Evolutionary conservation across 2,888 invertebrate genomes (phyloP).

Genomic region (Scaptomyza tumidula): DNA sequence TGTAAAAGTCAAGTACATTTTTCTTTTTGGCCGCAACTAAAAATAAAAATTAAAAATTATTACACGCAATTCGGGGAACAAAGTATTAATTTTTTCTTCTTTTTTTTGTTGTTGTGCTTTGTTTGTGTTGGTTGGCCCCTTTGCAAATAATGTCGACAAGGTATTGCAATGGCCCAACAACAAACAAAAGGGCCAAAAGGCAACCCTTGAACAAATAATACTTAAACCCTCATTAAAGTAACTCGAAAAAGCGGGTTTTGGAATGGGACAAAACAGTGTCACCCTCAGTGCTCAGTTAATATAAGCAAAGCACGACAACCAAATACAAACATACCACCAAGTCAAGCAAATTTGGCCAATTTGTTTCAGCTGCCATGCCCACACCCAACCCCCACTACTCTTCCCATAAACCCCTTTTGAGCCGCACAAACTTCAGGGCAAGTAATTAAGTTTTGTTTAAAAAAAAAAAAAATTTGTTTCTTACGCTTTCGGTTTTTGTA

Average conservation of each 20-base stretch:
- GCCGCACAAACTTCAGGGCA: conserved; percentile 34
- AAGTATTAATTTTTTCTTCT: conserved; percentile 30
- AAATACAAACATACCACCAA: conserved; percentile 58
- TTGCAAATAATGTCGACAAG: conserved; percentile 62
- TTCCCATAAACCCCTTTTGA: no score
- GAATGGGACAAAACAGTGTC: conserved; percentile 55
- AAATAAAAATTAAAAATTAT: conserved; percentile 79
- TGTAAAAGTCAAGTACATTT: conserved; percentile 25
- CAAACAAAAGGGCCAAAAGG: conserved; percentile 71
- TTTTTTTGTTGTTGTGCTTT: no score
- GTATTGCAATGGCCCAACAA: conserved; percentile 53
- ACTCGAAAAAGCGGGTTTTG: conserved; percentile 35
- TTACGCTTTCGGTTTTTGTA: conserved; percentile 51
- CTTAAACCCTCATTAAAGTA: conserved; percentile 79
- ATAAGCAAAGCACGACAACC: conserved; percentile 71
- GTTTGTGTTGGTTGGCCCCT: conserved; percentile 22
- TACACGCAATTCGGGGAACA: conserved; percentile 60
- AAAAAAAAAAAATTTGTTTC: conserved; percentile 72
- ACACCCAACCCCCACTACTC: no score
- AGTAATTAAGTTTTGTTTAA: conserved; percentile 78
- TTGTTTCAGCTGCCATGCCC: conserved; percentile 52
- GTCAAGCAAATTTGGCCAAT: conserved; percentile 79
- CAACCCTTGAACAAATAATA: conserved; percentile 78
- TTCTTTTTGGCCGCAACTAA: conserved; percentile 60
- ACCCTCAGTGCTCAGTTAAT: conserved; percentile 78